These are phyloP conservation scores for Chelonia mydas DNA, from an alignment of 2,797 vertebrate species.

Conservation along the genomic window DNA sequence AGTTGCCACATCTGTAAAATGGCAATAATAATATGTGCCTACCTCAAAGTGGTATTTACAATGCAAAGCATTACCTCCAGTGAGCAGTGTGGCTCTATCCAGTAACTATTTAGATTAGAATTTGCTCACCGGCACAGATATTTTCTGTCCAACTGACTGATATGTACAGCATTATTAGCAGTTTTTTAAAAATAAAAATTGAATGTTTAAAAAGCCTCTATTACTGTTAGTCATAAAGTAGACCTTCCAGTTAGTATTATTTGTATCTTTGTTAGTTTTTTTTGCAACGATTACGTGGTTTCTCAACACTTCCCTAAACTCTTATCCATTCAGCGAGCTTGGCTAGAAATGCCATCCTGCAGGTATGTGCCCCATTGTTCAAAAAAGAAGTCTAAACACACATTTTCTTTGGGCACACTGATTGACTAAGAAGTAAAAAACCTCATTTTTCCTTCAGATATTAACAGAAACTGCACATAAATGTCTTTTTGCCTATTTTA, in stretches of 20 bases:
- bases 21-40: neutral
- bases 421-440: neutral
- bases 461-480: neutral
- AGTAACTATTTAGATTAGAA: neutral
- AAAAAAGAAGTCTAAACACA: neutral
- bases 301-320: neutral
- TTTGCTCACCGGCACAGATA: neutral
- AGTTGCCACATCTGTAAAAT: neutral
- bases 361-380: neutral
- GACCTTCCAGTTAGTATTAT: neutral
- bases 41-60: neutral
- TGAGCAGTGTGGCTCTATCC: accelerated
- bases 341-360: neutral
- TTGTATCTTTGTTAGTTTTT: neutral
- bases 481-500: accelerated
- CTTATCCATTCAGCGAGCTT: neutral
- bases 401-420: too few relatives aligned
- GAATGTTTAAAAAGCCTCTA: too few relatives aligned
- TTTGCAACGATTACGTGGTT: neutral
- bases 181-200: neutral
- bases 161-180: neutral
- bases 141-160: neutral
- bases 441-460: neutral
- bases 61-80: neutral
- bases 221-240: neutral